A percentile compares a stretch with the other conserved stretches of the same genome.
Conservation (phyloP, 2,888 invertebrate genomes). For the Bedellia somnulentella region DNA sequence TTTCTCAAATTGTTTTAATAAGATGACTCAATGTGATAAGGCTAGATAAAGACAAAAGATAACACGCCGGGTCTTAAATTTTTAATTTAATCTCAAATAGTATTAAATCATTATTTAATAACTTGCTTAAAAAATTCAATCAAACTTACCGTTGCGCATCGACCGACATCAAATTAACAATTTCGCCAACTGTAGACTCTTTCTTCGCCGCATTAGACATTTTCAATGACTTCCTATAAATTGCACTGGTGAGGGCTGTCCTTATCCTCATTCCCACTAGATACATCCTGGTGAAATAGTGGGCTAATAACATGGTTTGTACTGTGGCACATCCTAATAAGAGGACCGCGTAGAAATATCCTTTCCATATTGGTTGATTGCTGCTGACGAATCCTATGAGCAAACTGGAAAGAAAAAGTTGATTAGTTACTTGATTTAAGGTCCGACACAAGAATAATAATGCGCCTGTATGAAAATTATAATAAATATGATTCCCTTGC, state of each 20-base stretch:
- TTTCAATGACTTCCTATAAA: constrained; percentile 82
- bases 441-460: no score
- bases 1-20: no score
- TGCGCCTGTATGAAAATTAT: no score
- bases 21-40: no score
- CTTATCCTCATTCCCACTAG: constrained; percentile 87
- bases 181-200: constrained; percentile 86
- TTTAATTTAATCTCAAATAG: no score
- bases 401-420: constrained; percentile 48
- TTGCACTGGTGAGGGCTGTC: constrained; percentile 85
- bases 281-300: constrained; percentile 91
- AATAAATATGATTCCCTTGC: background rate
- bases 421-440: no score
- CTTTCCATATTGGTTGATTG: constrained; percentile 76
- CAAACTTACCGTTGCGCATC: constrained; percentile 73
- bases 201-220: constrained; percentile 80
- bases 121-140: no score
- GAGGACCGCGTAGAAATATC: constrained; percentile 77
- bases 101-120: no score
- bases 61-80: no score
- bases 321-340: constrained; percentile 74
- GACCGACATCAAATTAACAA: constrained; percentile 90
- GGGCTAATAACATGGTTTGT: constrained; percentile 84
- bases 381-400: constrained; percentile 72
- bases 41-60: no score